Base-by-base conservation (phyloP, 1,140 invertebrate genomes). In the Drosophila prosaltans region DNA sequence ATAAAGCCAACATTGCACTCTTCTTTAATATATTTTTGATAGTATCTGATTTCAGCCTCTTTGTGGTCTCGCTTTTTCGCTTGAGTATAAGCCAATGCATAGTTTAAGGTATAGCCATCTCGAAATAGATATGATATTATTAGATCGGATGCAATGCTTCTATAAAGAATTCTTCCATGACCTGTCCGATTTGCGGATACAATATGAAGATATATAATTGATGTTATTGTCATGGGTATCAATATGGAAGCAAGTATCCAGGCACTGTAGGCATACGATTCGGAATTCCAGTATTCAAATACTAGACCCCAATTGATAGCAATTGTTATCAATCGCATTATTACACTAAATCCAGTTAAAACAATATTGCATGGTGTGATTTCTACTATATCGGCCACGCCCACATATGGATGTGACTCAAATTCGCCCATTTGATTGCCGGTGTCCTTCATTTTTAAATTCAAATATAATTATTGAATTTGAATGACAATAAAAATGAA, bases 1-100 rank as follows among this genome's bases (percentile, higher is more conserved):
- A 86, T 65, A n/a, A 86, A 88, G 6, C 82, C 80, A n/a, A 86
- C 83, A 66, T 88, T 82, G 10, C 83, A 88, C 24, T 88, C 83
- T 45, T 88, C 80, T 43, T 72, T 72, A 9, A 73, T 21, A 4
- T 77, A 43, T 26, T 72, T 66, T 40, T 65, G 69, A 39, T 88
- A 80, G 21, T 67, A 82, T 60, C 83, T 58, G 54, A 83, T 74
- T 40, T 83, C 70, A 9, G 51, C 39, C 10, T 72, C 39, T 26
- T 82, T 69, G 11, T 88, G 70, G 0, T 21, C 39, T 0, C 7
- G 63, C 39, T 72, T 32, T 65, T 80, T 78, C 0, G 84, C 80
- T 9, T 61, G 7, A 6, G 36, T 39, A 36, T 77, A 83, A 16
- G 83, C 61, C 7, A 73, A 16, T 8, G 70, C 65, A 58, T 75